Conservation (phyloP, 2,113 vertebrate species). For the Xyrauchen texanus region DNA sequence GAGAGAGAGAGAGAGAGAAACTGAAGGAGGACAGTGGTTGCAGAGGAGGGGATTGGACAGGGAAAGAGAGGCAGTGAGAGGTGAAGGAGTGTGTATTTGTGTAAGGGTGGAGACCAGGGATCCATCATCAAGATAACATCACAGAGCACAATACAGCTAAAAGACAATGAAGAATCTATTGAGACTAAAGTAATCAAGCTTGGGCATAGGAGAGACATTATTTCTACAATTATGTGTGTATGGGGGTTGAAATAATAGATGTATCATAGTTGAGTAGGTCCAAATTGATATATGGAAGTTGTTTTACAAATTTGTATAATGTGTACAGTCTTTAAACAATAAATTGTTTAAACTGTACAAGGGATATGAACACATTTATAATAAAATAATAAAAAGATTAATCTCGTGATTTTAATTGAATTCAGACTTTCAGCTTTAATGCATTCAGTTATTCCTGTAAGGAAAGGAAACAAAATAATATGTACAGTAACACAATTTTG, state of each 20-base stretch:
- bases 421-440: too few species aligned
- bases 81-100: slow-evolving; percentile 8
- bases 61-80: neutral
- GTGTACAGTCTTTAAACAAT: too few species aligned
- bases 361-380: too few species aligned
- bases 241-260: neutral
- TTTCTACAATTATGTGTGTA: slow-evolving; percentile 10
- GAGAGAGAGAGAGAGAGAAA: neutral
- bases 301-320: neutral
- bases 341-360: too few species aligned
- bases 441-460: too few species aligned
- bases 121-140: slow-evolving; percentile 18
- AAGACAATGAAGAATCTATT: slow-evolving; percentile 20
- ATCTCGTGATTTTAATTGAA: too few species aligned
- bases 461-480: too few species aligned
- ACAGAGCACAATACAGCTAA: slow-evolving; percentile 6
- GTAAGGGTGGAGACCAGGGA: slow-evolving; percentile 18
- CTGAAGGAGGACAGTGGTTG: neutral
- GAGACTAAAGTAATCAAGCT: slow-evolving; percentile 16
- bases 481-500: too few species aligned
- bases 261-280: neutral
- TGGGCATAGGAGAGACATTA: slow-evolving; percentile 37
- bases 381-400: too few species aligned
- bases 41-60: neutral
- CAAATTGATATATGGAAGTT: neutral